Conservation (phyloP, 1,140 invertebrate genomes). For the Aphaenogaster rudis region DNA sequence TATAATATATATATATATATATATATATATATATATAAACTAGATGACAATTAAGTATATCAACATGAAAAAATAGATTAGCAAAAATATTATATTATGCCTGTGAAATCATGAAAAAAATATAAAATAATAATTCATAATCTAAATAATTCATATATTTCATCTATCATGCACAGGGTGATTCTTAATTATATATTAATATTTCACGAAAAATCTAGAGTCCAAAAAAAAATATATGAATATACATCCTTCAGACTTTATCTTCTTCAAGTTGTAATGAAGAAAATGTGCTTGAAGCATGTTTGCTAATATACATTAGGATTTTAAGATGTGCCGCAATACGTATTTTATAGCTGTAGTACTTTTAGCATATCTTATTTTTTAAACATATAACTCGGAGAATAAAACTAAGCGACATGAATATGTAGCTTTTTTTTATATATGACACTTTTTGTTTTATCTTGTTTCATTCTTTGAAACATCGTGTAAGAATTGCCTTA, state of each 20-base stretch:
- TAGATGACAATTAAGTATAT: conserved; percentile 14
- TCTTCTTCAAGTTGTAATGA: background rate
- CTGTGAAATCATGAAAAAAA: background rate
- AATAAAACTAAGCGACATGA: background rate
- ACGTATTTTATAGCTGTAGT: background rate
- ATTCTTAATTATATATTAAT: background rate
- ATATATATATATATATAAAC: background rate
- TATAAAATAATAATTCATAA: background rate
- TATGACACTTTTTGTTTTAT: background rate
- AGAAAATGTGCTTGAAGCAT: background rate
- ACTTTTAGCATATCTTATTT: background rate
- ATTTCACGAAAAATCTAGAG: background rate
- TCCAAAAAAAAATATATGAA: background rate
- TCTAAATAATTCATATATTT: conserved; percentile 17
- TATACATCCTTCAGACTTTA: background rate
- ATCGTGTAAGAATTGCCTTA: conserved; percentile 13
- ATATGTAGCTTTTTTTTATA: background rate
- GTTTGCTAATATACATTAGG: background rate
- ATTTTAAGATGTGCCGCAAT: background rate
- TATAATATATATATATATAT: background rate
- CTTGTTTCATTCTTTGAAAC: background rate
- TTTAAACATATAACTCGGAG: background rate
- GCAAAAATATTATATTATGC: background rate
- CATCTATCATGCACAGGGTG: background rate
- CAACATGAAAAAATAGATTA: conserved; percentile 24